Percentiles rank a stretch among this genome's conserved stretches.
These are phyloP conservation scores for Nothura maculosa DNA, from an alignment of 2,797 vertebrate species.

Conservation along the genomic window DNA sequence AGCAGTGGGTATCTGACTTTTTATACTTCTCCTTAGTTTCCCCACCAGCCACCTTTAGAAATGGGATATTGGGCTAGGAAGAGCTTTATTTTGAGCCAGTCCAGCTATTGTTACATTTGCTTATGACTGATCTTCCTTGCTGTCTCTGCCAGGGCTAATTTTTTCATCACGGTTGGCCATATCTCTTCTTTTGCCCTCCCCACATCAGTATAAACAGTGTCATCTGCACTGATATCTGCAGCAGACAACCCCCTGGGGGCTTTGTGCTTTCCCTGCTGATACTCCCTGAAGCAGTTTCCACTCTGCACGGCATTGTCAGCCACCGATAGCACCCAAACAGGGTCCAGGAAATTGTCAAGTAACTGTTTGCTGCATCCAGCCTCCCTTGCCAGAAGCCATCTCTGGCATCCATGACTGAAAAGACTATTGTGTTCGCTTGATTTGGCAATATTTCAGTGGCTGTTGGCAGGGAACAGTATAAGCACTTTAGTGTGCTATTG, in stretches of 20 bases:
- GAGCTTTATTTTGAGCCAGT: neutral
- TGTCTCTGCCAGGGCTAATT: conserved; percentile 32
- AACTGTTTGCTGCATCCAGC: conserved; percentile 68
- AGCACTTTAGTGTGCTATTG: conserved; percentile 66
- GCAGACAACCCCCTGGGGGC: conserved; percentile 69
- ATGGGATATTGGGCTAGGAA: neutral
- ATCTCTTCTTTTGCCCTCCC: conserved; percentile 63
- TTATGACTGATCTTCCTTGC: neutral
- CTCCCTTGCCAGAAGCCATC: conserved; percentile 71
- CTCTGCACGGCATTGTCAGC: conserved; percentile 68
- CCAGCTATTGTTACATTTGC: neutral
- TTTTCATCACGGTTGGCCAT: conserved; percentile 38
- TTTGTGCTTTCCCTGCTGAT: conserved; percentile 65
- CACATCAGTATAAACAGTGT: conserved; percentile 55
- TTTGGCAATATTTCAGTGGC: conserved; percentile 74
- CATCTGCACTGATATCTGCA: conserved; percentile 67
- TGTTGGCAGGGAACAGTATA: conserved; percentile 67
- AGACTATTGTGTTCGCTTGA: conserved; percentile 66
- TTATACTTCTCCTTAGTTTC: neutral
- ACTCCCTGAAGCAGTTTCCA: conserved; percentile 60
- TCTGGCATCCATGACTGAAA: conserved; percentile 63
- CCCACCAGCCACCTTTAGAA: neutral
- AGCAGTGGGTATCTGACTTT: neutral
- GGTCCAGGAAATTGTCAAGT: conserved; percentile 75
- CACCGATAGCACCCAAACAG: conserved; percentile 76